phyloP scores from a whole-genome alignment of 2,888 invertebrate species.

The Odontothrips loti region DNA sequence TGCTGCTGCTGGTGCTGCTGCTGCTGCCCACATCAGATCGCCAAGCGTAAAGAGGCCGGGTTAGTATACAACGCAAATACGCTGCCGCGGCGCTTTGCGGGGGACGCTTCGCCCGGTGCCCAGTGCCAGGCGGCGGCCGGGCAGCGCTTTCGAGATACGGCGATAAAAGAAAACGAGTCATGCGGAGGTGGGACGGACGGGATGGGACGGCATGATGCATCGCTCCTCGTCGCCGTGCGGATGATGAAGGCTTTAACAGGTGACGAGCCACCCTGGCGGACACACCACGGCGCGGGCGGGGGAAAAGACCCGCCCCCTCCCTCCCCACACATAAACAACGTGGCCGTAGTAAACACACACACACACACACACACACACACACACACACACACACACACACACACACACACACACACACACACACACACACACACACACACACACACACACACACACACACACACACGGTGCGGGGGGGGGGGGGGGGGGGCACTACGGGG shows the following conservation, averaged over 20 bases:
- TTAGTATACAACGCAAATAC: no score
- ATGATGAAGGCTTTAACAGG: constrained; percentile 24
- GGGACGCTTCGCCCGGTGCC: no score
- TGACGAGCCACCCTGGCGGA: constrained; percentile 6
- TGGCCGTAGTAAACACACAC: constrained; percentile 1
- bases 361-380: no score
- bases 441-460: no score
- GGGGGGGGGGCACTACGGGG: background rate
- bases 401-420: no score
- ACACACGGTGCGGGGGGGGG: background rate
- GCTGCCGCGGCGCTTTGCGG: no score
- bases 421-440: background rate
- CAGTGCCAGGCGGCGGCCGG: background rate
- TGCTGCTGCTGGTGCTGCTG: no score
- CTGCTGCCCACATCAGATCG: no score
- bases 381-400: no score
- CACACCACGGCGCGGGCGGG: background rate
- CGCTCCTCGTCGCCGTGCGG: background rate
- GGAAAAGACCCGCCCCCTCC: background rate
- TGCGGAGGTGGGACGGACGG: background rate
- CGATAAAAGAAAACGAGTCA: background rate
- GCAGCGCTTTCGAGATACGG: background rate
- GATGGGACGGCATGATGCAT: background rate
- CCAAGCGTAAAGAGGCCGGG: no score
- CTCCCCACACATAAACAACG: constrained; percentile 7